These are phyloP conservation scores for Ceryle rudis DNA, from an alignment of 2,797 vertebrate species.

Conservation along the genomic window DNA sequence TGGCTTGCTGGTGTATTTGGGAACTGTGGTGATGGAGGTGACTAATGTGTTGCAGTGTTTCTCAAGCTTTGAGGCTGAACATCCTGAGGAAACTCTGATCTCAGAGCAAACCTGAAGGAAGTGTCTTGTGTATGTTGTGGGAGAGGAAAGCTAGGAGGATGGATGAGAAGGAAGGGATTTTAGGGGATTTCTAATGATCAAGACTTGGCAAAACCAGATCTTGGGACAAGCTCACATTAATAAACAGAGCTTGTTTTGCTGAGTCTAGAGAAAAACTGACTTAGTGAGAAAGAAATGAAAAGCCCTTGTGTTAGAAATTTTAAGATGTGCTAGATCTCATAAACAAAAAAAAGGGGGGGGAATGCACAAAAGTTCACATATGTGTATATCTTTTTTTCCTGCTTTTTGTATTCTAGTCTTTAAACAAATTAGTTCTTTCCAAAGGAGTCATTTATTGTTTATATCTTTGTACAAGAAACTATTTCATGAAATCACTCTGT, in stretches of 20 bases:
- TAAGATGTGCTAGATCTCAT: neutral
- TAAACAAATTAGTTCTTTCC: neutral
- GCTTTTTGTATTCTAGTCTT: neutral
- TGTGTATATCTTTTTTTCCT: neutral
- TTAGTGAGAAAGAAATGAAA: slow-evolving; percentile 37
- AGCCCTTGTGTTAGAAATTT: neutral
- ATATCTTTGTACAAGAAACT: neutral
- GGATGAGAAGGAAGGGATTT: slow-evolving; percentile 46
- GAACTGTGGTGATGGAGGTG: slow-evolving; percentile 54
- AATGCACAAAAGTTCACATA: neutral
- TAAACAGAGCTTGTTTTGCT: slow-evolving; percentile 53
- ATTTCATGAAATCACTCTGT: neutral
- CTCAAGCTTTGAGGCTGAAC: slow-evolving; percentile 55
- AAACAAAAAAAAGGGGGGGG: neutral
- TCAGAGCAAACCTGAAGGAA: slow-evolving; percentile 66
- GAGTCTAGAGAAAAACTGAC: slow-evolving; percentile 56
- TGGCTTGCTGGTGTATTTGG: slow-evolving; percentile 41
- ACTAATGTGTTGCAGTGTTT: slow-evolving; percentile 56
- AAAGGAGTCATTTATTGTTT: neutral
- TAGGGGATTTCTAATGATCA: slow-evolving; percentile 63
- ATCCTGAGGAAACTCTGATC: slow-evolving; percentile 71
- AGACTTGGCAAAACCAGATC: slow-evolving; percentile 32
- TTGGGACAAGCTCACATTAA: slow-evolving; percentile 28
- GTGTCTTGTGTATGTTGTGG: slow-evolving; percentile 50
- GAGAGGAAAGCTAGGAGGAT: slow-evolving; percentile 38